Percentiles rank a stretch among this genome's conserved stretches.
Evolutionary conservation across 2,797 vertebrate species (phyloP).

Genomic region (Loris lydekkerianus): DNA sequence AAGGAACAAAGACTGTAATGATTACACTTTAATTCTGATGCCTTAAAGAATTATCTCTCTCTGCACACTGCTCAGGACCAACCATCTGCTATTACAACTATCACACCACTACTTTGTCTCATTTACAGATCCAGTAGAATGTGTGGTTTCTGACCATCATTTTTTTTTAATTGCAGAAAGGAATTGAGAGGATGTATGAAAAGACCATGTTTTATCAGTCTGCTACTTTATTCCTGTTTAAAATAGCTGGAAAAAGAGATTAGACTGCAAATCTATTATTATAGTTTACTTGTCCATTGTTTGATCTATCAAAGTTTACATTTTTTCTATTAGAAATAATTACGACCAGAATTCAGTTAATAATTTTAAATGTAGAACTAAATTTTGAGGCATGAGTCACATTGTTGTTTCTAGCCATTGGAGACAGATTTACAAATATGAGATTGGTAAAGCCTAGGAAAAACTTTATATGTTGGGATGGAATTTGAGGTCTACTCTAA

Average conservation of each 20-base stretch:
- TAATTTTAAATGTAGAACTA: conserved; percentile 7
- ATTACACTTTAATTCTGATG: neutral
- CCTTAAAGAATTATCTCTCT: neutral
- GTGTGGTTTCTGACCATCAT: neutral
- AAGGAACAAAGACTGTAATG: neutral
- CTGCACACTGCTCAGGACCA: neutral
- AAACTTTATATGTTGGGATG: neutral
- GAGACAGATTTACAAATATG: neutral
- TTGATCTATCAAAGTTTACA: neutral
- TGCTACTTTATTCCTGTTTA: neutral
- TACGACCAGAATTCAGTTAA: neutral
- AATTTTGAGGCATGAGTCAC: neutral
- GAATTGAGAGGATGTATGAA: neutral
- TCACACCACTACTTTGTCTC: neutral
- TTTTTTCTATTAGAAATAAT: neutral
- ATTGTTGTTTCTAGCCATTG: neutral
- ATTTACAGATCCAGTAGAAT: neutral
- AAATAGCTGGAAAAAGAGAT: neutral
- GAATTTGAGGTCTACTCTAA: neutral
- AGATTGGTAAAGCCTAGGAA: neutral
- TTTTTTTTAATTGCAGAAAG: neutral
- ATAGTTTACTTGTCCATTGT: neutral
- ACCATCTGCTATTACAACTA: neutral
- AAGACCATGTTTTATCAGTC: neutral
- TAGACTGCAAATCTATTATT: neutral